Percentiles rank a stretch among this genome's conserved stretches.
These are phyloP conservation scores for Colletes collaris DNA, from an alignment of 2,888 invertebrate species.

Conservation along the genomic window DNA sequence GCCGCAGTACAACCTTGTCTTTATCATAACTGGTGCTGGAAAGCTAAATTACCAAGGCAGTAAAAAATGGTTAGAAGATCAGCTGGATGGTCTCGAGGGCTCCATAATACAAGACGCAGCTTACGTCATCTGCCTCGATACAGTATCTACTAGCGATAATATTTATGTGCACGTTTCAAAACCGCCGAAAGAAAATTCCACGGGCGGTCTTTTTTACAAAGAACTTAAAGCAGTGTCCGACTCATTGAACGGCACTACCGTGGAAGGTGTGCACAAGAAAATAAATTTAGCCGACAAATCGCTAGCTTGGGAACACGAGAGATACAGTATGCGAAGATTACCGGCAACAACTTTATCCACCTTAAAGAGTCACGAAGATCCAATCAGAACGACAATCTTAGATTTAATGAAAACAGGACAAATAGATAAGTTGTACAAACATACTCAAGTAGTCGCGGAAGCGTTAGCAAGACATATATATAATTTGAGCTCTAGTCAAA, in stretches of 20 bases:
- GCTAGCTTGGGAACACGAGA: constrained; percentile 98
- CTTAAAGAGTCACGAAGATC: constrained; percentile 88
- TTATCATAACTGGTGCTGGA: constrained; percentile 95
- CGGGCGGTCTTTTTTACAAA: constrained; percentile 88
- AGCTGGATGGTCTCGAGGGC: constrained; percentile 90
- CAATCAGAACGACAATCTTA: constrained; percentile 86
- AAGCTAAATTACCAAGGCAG: constrained; percentile 97
- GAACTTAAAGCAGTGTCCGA: constrained; percentile 85
- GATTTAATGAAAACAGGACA: constrained; percentile 86
- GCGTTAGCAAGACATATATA: constrained; percentile 93
- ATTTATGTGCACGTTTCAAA: constrained; percentile 97
- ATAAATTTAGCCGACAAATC: constrained; percentile 97
- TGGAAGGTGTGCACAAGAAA: constrained; percentile 95
- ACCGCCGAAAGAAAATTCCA: constrained; percentile 93
- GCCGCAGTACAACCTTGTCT: constrained; percentile 91
- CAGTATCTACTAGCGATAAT: constrained; percentile 87
- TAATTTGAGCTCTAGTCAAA: constrained; percentile 86
- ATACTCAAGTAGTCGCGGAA: constrained; percentile 91
- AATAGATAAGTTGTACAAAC: constrained; percentile 85
- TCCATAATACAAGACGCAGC: constrained; percentile 92
- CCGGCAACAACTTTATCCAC: constrained; percentile 96
- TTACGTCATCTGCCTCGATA: constrained; percentile 95
- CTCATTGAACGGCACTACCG: constrained; percentile 82
- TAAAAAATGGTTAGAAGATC: constrained; percentile 98
- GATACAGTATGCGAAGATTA: constrained; percentile 95